Percentiles rank a stretch among this genome's conserved stretches.
These are phyloP conservation scores for Smithornis capensis DNA, from an alignment of 2,113 vertebrate species.

Conservation along the genomic window DNA sequence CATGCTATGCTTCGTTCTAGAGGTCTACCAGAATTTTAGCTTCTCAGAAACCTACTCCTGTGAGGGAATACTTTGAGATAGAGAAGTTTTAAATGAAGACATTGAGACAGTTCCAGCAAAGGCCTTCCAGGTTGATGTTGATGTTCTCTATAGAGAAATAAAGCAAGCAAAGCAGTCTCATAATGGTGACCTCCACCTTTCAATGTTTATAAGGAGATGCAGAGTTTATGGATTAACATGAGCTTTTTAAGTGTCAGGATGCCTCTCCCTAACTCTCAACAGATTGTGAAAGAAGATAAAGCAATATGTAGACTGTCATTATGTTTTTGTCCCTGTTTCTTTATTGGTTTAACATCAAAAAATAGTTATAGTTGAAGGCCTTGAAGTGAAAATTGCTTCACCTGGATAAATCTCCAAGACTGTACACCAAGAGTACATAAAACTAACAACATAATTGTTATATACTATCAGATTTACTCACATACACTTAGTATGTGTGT, in stretches of 20 bases:
- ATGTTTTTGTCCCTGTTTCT: background rate
- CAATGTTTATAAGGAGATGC: background rate
- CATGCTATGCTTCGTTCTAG: background rate
- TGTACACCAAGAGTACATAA: background rate
- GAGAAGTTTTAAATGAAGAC: background rate
- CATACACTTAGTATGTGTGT: fast-evolving
- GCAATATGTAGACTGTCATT: background rate
- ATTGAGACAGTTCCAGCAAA: background rate
- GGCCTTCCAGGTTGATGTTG: fast-evolving
- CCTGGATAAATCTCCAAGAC: background rate
- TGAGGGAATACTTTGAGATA: background rate
- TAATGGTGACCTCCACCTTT: background rate
- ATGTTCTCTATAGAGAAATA: background rate
- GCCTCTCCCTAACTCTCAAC: background rate
- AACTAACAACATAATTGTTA: background rate
- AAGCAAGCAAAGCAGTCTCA: background rate
- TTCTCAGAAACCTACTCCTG: background rate
- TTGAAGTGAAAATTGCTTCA: background rate
- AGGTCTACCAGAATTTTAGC: background rate
- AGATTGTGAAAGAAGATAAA: background rate
- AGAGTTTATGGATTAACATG: background rate
- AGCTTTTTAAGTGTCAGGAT: background rate
- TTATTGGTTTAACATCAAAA: background rate
- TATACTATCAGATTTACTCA: background rate
- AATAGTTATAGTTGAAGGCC: background rate